These are phyloP conservation scores for Cyanoliseus patagonus DNA, from an alignment of 2,113 vertebrate genomes.

Conservation along the genomic window DNA sequence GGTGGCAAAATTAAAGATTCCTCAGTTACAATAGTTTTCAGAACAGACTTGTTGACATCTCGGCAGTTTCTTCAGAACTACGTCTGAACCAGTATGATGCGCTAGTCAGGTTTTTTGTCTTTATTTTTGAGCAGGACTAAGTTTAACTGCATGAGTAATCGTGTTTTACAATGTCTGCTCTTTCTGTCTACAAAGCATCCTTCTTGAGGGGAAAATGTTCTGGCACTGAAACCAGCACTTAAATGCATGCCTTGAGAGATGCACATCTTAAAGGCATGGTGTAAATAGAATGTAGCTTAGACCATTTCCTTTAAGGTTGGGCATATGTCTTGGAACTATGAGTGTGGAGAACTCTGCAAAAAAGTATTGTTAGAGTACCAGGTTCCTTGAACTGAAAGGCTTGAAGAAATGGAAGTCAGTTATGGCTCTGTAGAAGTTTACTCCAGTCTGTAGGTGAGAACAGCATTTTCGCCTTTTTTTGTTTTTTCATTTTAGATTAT, in stretches of 20 bases:
- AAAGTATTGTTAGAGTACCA: neutral
- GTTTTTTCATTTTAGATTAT: neutral
- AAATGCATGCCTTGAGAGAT: neutral
- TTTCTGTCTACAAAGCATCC: slow-evolving; percentile 44
- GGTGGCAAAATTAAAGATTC: neutral
- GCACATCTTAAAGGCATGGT: neutral
- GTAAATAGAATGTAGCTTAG: slow-evolving; percentile 15
- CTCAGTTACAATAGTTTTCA: neutral
- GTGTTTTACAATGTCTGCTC: slow-evolving; percentile 49
- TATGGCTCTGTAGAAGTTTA: neutral
- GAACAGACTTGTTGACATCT: neutral
- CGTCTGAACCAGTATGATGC: neutral
- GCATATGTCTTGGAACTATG: neutral
- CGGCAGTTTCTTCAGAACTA: neutral
- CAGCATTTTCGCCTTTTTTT: neutral
- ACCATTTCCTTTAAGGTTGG: neutral
- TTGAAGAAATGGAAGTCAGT: neutral
- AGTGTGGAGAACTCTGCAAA: neutral
- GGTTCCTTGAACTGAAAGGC: neutral
- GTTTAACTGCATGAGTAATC: neutral
- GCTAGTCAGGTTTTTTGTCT: neutral
- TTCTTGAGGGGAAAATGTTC: slow-evolving; percentile 45
- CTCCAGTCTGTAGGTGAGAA: neutral
- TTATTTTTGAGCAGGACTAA: neutral
- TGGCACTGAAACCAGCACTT: slow-evolving; percentile 36